Base-by-base conservation (phyloP, 1,140 invertebrate species). In the Leguminivora glycinivorella region DNA sequence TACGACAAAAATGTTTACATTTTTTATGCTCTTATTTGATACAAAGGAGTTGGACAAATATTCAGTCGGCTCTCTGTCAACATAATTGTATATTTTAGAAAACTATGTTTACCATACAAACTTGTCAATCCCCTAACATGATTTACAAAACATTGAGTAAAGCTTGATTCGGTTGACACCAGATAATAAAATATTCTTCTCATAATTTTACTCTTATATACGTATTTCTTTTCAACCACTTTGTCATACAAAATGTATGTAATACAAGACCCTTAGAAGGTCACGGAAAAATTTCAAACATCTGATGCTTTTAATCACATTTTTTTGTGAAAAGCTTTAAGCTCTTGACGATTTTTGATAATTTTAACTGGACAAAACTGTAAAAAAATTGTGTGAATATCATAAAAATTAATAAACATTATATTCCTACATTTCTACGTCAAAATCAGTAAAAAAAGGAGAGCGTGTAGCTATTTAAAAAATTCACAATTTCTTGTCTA, bases 381-480 rank as follows among this genome's bases (percentile, higher is more conserved):
- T n/a, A 22, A 52, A 19, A 19, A 52, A 52, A 52, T 6, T 52
- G 47, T 22, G 47, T 52, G 5, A 22, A 52, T 52, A 52, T n/a
- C 19, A 10, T 52, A 52, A 52, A 52, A 52, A 47, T 47, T 47
- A 47, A 47, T n/a, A 52, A 22, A 52, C 17, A 52, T 43, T 34
- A 47, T 22, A 52, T 52, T 17, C 10, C 19, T 52, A 52, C 10
- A 52, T 6, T 47, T 47, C 47, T 52, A 52, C 7, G 47, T 52
- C 6, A 52, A 52, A 52, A 52, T 9, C 19, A 52, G 19, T 52
- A 52, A 52, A 52, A 52, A 10, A 19, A 52, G 7, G 17, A 6
- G 47, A 52, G 47, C 17, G 47, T 52, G 47, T 52, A 52, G 47
- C 47, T 52, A 31, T 63, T 63, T n/a, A n/a, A 63, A 63, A 63